A percentile compares a stretch with the other conserved stretches of the same genome.
These are phyloP conservation scores for Apantesis nais DNA, from an alignment of 2,888 invertebrate genomes.

Conservation along the genomic window DNA sequence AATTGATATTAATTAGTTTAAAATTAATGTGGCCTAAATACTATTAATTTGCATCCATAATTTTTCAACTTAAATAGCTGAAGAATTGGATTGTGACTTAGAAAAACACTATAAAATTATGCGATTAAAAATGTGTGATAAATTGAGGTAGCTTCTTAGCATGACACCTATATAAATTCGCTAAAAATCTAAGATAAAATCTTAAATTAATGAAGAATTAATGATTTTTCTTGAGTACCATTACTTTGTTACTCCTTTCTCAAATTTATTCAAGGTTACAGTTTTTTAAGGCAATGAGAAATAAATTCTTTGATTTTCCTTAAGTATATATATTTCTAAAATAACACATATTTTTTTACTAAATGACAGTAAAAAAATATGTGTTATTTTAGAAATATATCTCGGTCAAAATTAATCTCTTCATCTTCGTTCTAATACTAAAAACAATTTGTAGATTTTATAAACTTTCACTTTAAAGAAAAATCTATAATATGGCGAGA, in stretches of 20 bases:
- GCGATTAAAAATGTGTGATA: background rate
- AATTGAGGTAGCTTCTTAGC: constrained; percentile 1
- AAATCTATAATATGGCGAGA: no score
- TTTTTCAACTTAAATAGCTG: constrained; percentile 5
- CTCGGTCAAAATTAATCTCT: no score
- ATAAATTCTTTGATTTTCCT: no score
- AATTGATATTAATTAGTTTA: constrained; percentile 26
- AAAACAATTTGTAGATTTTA: no score
- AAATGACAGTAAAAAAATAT: no score
- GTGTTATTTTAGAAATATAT: no score
- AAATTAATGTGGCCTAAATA: constrained; percentile 19
- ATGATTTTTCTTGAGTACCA: background rate
- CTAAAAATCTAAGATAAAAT: background rate
- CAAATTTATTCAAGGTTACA: background rate
- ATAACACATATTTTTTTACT: no score
- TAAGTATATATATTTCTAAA: no score
- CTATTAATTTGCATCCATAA: constrained; percentile 18
- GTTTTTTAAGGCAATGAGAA: no score
- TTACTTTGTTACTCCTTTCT: background rate
- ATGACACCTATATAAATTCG: background rate
- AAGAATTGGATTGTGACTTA: background rate
- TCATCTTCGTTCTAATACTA: no score
- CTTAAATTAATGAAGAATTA: background rate
- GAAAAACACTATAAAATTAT: constrained; percentile 7
- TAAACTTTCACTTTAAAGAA: no score